Evolutionary conservation across 2,797 vertebrate species (phyloP).

Genomic region (Trachurus trachurus): DNA sequence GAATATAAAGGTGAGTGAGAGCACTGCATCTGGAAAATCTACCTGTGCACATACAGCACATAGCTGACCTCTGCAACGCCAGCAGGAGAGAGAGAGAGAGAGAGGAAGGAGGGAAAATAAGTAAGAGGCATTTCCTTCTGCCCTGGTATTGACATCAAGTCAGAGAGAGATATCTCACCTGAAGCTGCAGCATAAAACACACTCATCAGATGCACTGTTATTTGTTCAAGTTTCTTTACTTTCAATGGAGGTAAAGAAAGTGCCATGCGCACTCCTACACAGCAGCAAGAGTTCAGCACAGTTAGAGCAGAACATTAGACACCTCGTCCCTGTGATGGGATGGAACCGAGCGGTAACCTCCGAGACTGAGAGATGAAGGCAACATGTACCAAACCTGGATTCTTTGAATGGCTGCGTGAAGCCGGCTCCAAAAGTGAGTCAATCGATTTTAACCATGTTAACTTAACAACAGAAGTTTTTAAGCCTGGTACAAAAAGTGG

Average conservation of each 20-base stretch:
- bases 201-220: conserved; percentile 2
- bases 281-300: background rate
- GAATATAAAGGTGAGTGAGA: conserved; percentile 55
- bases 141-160: conserved; percentile 54
- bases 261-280: conserved; percentile 2
- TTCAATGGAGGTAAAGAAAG: background rate
- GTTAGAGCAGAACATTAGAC: background rate
- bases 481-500: too few species aligned
- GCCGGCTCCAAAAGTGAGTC: too few species aligned
- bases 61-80: conserved; percentile 46
- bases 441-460: too few species aligned
- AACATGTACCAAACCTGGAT: too few species aligned
- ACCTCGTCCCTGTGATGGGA: background rate
- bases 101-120: background rate
- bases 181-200: conserved; percentile 27
- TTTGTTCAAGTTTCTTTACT: conserved; percentile 6
- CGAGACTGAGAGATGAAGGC: too few species aligned
- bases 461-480: too few species aligned
- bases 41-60: conserved; percentile 48
- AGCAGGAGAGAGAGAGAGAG: conserved; percentile 12
- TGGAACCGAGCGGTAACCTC: too few species aligned
- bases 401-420: too few species aligned
- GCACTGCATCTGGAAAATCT: conserved; percentile 64
- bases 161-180: conserved; percentile 10
- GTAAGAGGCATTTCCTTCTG: conserved; percentile 45